Conservation (phyloP, 2,113 vertebrate species). For the Speoplatyrhinus poulsoni region DNA sequence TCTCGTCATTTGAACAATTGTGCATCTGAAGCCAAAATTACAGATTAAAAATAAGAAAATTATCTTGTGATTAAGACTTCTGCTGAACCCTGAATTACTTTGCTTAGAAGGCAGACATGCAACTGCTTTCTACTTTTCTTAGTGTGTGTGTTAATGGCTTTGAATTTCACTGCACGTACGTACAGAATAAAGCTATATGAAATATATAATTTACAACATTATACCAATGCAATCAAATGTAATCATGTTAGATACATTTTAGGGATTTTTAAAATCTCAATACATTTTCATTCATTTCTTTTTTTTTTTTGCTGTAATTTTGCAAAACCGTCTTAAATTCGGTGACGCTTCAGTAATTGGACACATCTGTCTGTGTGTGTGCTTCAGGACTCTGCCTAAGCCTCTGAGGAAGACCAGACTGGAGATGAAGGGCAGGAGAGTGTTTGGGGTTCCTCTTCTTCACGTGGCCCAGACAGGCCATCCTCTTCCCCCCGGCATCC, state of each 20-base stretch:
- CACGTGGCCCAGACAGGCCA: conserved; percentile 79
- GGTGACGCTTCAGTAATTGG: too few relatives aligned
- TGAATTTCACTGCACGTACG: too few relatives aligned
- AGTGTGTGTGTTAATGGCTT: too few relatives aligned
- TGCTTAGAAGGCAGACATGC: neutral
- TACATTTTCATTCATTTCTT: too few relatives aligned
- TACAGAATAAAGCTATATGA: too few relatives aligned
- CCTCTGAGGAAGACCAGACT: conserved; percentile 76
- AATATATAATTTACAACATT: too few relatives aligned
- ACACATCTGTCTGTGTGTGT: neutral
- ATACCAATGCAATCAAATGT: too few relatives aligned
- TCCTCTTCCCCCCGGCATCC: conserved; percentile 81
- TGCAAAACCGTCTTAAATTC: too few relatives aligned
- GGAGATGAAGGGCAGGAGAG: conserved; percentile 79
- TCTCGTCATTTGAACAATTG: conserved; percentile 14
- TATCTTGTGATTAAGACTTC: neutral
- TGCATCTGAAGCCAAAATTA: conserved; percentile 20
- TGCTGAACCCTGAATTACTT: neutral
- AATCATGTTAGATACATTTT: too few relatives aligned
- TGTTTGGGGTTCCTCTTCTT: conserved; percentile 85
- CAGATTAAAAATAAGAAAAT: neutral
- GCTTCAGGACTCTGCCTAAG: conserved; percentile 83
- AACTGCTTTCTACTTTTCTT: too few relatives aligned
- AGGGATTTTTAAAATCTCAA: too few relatives aligned
- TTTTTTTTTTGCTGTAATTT: too few relatives aligned